Evolutionary conservation across 2,113 vertebrate species (phyloP), one percentile per base, ranked within the genome.

Genomic region (Lophura nycthemera): DNA sequence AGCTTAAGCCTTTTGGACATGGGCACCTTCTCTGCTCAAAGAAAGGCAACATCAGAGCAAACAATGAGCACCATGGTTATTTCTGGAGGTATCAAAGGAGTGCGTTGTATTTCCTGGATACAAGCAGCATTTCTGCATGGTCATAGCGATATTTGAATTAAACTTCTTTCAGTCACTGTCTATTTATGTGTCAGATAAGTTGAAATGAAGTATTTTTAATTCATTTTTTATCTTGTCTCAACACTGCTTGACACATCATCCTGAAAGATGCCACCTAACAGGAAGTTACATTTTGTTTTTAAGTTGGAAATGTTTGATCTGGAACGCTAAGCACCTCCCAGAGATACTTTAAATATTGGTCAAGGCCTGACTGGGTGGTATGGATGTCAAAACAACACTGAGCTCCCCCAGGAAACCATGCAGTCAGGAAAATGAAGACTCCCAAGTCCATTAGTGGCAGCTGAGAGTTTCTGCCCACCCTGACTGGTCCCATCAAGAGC

Each of bases 321-420:
- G 1, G 64, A 40, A 71, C 45, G 8, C 83, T 80, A n/a, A 69
- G 40, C 25, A 48, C 30, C 40, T 92, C 17, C 34, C 38, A 83
- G 45, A 86, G 19, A 29, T 63, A 63, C n/a, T 82, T 74, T 81
- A 40, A 83, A 48, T 79, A 65, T 57, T 65, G 83, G 36, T 22
- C 57, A 52, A 70, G 72, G 6, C 11, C 2, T 38, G 59, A 9
- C 11, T 0, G 1, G 40, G 47, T 8, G 12, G 22, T 27, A 3
- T 19, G 48, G 57, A 40, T 65, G 10, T 54, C 59, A 65, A 79
- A 92, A 77, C 20, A 73, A 54, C 30, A 66, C 25, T 21, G n/a
- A 32, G 29, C 12, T 34, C 5, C 25, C 32, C 14, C n/a, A 17
- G n/a, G 52, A 88, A 78, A 57, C 6, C 15, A 13, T 24, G 11